phyloP scores from a whole-genome alignment of 37 sponge, comb jelly and placozoan genomes.

The Mnemiopsis leidyi region DNA sequence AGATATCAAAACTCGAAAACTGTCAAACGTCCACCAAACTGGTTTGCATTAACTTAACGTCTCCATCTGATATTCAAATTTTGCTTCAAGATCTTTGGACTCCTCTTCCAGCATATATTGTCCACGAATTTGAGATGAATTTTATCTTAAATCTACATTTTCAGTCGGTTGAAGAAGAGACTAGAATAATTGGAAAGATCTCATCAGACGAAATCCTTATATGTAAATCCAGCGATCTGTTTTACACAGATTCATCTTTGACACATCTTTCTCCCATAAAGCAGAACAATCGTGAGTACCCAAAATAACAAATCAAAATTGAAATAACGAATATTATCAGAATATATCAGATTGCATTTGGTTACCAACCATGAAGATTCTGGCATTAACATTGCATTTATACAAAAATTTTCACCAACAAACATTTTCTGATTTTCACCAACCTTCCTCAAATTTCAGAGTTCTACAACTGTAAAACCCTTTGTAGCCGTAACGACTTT shows the following conservation, averaged over 20 bases:
- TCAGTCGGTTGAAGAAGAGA: not conserved
- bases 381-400: too few relatives aligned
- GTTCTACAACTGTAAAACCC: too few relatives aligned
- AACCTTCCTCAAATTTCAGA: not conserved
- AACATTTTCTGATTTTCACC: not conserved
- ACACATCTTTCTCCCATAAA: not conserved
- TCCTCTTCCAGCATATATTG: too few relatives aligned
- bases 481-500: not conserved
- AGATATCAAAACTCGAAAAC: not conserved
- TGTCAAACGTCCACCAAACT: not conserved
- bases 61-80: too few relatives aligned
- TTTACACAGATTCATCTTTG: not conserved
- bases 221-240: not conserved
- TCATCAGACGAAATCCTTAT: not conserved
- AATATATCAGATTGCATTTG: too few relatives aligned
- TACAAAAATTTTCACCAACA: not conserved
- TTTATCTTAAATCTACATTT: not conserved
- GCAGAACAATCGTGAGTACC: not conserved
- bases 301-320: too few relatives aligned
- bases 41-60: too few relatives aligned
- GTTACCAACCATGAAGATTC: too few relatives aligned
- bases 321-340: too few relatives aligned
- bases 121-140: not conserved
- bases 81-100: too few relatives aligned
- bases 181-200: not conserved